Conservation (phyloP, 1,140 invertebrate species). For the Bombus superbus region DNA sequence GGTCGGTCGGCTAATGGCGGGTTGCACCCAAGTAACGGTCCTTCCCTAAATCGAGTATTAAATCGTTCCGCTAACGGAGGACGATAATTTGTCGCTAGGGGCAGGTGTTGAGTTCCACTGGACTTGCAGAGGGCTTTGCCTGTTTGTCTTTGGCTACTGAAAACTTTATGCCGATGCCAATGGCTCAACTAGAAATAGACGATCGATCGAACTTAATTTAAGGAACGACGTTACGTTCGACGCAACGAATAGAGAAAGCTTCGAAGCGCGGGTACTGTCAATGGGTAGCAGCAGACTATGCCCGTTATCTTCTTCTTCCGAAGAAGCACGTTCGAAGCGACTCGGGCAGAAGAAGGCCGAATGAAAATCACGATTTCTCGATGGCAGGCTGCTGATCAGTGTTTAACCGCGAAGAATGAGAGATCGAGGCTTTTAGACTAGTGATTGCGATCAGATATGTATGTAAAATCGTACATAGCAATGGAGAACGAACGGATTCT, state of each 20-base stretch:
- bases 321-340: too few species aligned
- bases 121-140: conserved; percentile 24
- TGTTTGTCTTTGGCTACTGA: conserved; percentile 42
- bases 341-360: neutral
- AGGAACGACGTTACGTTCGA: neutral
- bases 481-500: neutral
- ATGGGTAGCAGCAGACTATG: neutral
- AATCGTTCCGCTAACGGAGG: conserved; percentile 55
- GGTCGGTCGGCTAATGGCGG: conserved; percentile 61
- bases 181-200: neutral
- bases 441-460: neutral
- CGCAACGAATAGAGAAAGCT: neutral
- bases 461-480: too few species aligned
- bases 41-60: conserved; percentile 67
- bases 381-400: neutral
- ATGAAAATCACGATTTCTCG: neutral
- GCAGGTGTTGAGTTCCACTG: conserved; percentile 41
- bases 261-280: neutral
- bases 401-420: neutral
- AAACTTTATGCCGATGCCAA: conserved; percentile 27
- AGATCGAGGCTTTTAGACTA: neutral
- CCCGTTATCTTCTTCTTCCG: too few species aligned
- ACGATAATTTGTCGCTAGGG: conserved; percentile 63
- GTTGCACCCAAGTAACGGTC: conserved; percentile 53
- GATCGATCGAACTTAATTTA: neutral